These are phyloP conservation scores for Ethmia dodecea DNA, from an alignment of 2,888 invertebrate genomes.

Conservation along the genomic window DNA sequence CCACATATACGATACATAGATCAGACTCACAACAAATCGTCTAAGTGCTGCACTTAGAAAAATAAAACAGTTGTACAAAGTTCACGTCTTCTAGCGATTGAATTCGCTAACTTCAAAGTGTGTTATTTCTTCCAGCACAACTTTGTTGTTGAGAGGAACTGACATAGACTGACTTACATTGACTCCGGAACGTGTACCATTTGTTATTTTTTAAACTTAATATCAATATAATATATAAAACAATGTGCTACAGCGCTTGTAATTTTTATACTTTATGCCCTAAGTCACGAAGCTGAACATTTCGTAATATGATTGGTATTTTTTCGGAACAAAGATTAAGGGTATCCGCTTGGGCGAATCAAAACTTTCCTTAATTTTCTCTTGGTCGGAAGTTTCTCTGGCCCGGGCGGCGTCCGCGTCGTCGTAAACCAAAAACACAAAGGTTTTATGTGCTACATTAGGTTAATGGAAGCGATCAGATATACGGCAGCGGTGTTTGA, in stretches of 20 bases:
- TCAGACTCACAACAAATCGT: conserved; percentile 36
- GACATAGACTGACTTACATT: conserved; percentile 40
- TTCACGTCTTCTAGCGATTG: conserved; percentile 61
- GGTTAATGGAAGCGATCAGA: conserved; percentile 59
- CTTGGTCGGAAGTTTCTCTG: conserved; percentile 20
- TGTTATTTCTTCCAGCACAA: conserved; percentile 58
- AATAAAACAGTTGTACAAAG: conserved; percentile 64
- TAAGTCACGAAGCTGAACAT: no score
- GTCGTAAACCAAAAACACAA: conserved; percentile 64
- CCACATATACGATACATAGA: no score
- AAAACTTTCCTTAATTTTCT: conserved; percentile 39
- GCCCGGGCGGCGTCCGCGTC: conserved; percentile 38
- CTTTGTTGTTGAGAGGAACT: conserved; percentile 50
- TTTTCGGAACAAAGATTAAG: not conserved
- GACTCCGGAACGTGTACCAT: conserved; percentile 40
- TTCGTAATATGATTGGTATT: not conserved
- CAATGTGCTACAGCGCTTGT: no score
- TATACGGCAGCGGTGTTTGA: conserved; percentile 44
- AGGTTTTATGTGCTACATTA: conserved; percentile 65
- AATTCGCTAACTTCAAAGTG: conserved; percentile 67
- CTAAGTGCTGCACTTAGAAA: conserved; percentile 53
- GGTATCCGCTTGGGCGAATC: conserved; percentile 30
- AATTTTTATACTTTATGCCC: no score
- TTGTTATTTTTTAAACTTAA: no score
- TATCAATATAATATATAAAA: no score